Evolutionary conservation across 2,113 vertebrate genomes (phyloP), one percentile per base, ranked within the genome.

Genomic region (Meleagris gallopavo): DNA sequence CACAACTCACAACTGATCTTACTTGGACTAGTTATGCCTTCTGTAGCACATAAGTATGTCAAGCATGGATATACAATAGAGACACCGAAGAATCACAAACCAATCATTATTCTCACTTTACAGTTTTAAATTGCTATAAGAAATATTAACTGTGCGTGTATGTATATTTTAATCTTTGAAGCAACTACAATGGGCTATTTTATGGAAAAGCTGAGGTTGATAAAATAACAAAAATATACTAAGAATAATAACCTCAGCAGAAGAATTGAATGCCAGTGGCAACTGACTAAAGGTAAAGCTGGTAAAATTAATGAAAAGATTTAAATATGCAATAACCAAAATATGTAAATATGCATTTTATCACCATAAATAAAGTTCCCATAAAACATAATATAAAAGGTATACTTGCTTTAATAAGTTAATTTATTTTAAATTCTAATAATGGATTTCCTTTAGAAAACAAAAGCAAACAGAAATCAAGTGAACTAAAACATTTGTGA

Each of bases 391-490:
- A 75, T 10, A 86, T 7, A 83, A 54, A 9, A 62, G 20, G 40
- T 77, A 73, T 6, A 36, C 27, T 8, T 62, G 13, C 40, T 7
- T 52, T 38, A 72, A 11, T 22, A 71, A 83, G 3, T 32, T 55
- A 64, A 41, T 13, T 8, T 16, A 75, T 34, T 65, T 69, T 57
- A 75, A 89, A 81, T 60, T 62, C 32, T 15, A 83, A 61, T 24
- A 74, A 73, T n/a, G 3, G 76, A 50, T 50, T 67, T 74, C 17
- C 16, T 55, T 88, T 60, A 25, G 3, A 89, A 92, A 94, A 88
- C 1, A 4, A 83, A 88, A 61, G 25, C 16, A 79, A 73, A 46
- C 11, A 52, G 3, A 64, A 80, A 86, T 48, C 8, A 77, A 75
- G 13, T 45, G 9, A 62, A 90, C 58, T 30, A 60, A 64, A 29